A percentile compares a stretch with the other conserved stretches of the same genome.
phyloP scores from a whole-genome alignment of 2,113 vertebrate species.

The Clarias magur region DNA sequence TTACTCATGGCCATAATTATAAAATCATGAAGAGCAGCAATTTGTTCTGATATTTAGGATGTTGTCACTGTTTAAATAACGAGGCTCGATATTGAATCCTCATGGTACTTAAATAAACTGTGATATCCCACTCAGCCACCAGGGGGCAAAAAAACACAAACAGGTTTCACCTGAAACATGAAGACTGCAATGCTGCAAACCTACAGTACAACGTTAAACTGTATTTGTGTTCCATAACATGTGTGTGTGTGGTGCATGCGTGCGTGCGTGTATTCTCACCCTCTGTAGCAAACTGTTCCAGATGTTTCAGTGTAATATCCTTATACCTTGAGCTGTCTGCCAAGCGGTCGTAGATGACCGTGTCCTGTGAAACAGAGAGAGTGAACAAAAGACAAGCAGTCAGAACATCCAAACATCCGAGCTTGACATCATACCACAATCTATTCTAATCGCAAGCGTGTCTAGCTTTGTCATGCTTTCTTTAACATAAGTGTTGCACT shows the following conservation, averaged over 20 bases:
- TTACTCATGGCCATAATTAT: background rate
- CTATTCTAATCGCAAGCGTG: background rate
- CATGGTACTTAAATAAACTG: conserved; percentile 67
- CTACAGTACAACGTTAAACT: background rate
- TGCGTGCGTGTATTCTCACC: conserved; percentile 70
- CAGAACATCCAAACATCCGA: background rate
- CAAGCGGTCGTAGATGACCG: conserved; percentile 95
- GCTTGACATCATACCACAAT: background rate
- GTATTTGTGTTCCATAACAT: conserved; percentile 8
- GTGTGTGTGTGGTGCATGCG: background rate
- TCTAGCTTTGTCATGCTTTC: background rate
- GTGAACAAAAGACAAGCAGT: conserved; percentile 50
- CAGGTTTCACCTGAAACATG: conserved; percentile 29
- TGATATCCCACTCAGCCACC: conserved; percentile 55
- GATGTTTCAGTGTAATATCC: conserved; percentile 96
- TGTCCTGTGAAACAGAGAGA: conserved; percentile 79
- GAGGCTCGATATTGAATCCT: background rate
- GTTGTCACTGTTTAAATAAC: no score
- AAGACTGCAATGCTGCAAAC: conserved; percentile 29
- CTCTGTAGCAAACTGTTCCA: conserved; percentile 98
- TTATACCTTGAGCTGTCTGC: conserved; percentile 95
- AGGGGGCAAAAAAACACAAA: conserved; percentile 62
- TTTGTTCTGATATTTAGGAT: no score
- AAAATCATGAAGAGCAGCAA: background rate
- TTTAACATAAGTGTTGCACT: background rate